Evolutionary conservation across 2,888 invertebrate genomes (phyloP).

Genomic region (Hecatera dysodea): DNA sequence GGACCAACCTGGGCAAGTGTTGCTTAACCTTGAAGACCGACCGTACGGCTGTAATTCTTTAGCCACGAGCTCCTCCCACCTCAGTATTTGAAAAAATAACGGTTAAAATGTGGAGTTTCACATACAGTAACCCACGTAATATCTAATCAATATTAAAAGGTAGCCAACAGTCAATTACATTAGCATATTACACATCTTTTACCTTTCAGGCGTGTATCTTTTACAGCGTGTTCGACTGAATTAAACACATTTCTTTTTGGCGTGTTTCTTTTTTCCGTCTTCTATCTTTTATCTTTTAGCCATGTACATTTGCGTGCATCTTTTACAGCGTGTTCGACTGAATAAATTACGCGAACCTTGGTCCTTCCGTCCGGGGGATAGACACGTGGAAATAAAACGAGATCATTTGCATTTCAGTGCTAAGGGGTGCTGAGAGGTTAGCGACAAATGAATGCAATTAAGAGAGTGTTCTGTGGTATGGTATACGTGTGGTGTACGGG

Average conservation of each 20-base stretch:
- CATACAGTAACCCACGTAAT: not conserved
- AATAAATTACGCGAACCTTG: conserved; percentile 28
- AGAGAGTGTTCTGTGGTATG: conserved; percentile 15
- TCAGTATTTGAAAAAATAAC: not conserved
- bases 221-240: too few relatives aligned
- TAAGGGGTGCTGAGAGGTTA: not conserved
- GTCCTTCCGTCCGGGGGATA: conserved; percentile 28
- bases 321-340: conserved; percentile 21
- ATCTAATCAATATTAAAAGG: not conserved
- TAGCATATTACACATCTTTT: conserved; percentile 18
- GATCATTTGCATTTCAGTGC: conserved; percentile 24
- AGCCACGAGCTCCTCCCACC: too few relatives aligned
- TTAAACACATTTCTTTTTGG: too few relatives aligned
- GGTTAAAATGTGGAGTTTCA: conserved; percentile 17
- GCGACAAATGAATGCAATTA: conserved; percentile 26
- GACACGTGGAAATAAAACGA: conserved; percentile 36
- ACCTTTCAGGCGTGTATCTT: not conserved
- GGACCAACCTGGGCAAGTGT: too few relatives aligned
- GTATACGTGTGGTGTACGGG: not conserved
- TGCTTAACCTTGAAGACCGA: too few relatives aligned
- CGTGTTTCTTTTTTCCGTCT: not conserved
- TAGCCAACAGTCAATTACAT: conserved; percentile 24
- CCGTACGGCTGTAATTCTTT: too few relatives aligned
- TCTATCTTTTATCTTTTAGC: conserved; percentile 9
- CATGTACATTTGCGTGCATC: conserved; percentile 7